A percentile compares a stretch with the other conserved stretches of the same genome.
These are phyloP conservation scores for Phaethornis superciliosus DNA, from an alignment of 2,113 vertebrate species.

Conservation along the genomic window DNA sequence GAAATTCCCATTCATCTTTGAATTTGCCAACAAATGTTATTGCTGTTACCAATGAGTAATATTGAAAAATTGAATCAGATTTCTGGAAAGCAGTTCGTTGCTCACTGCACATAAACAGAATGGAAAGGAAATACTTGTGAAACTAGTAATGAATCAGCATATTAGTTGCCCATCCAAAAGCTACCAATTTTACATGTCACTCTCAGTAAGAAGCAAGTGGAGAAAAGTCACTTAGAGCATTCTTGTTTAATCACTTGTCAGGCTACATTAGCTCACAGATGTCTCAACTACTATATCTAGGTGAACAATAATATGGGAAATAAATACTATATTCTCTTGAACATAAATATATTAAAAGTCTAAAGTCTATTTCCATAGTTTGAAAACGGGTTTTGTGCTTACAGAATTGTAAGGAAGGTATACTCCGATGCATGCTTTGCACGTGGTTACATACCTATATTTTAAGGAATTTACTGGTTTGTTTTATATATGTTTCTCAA, in stretches of 20 bases:
- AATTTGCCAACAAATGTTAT: not conserved
- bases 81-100: not conserved
- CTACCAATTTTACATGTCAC: not conserved
- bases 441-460: not conserved
- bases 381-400: not conserved
- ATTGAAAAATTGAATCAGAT: too few relatives aligned
- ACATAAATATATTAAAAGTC: not conserved
- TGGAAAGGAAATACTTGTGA: not conserved
- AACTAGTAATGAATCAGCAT: not conserved
- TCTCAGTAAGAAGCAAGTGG: not conserved
- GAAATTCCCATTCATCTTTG: not conserved
- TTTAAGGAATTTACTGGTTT: not conserved
- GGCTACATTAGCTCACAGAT: not conserved
- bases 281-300: not conserved
- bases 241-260: not conserved
- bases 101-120: not conserved
- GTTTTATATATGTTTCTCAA: not conserved
- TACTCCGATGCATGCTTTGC: not conserved
- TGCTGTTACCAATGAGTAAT: not conserved
- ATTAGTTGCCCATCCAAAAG: not conserved
- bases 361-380: not conserved
- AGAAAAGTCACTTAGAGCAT: not conserved
- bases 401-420: not conserved
- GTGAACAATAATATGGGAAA: not conserved
- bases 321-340: not conserved